Conservation (phyloP, 2,888 invertebrate genomes). For the Geotrupes spiniger region DNA sequence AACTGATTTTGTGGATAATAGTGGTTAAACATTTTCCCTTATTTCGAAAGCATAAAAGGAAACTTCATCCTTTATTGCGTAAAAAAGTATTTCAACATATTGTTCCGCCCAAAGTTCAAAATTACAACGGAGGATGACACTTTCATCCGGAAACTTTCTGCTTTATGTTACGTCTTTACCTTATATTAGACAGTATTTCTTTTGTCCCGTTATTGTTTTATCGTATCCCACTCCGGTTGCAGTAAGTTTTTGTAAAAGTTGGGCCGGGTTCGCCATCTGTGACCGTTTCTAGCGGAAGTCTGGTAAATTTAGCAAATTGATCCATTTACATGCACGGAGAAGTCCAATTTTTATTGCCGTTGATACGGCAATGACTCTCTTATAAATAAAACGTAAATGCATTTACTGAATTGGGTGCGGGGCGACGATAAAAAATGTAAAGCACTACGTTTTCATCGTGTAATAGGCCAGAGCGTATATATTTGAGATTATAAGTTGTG, state of each 20-base stretch:
- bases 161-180: conserved; percentile 6
- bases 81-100: background rate
- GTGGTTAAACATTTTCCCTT: no score
- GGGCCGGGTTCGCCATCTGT: conserved; percentile 21
- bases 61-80: no score
- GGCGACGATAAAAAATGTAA: background rate
- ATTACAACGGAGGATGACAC: conserved; percentile 2
- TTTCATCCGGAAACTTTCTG: conserved; percentile 5
- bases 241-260: conserved; percentile 23
- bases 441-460: background rate
- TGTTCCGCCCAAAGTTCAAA: background rate
- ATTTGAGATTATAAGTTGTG: no score
- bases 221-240: conserved; percentile 15
- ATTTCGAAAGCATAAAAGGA: no score
- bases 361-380: conserved; percentile 4
- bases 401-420: background rate
- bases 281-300: conserved; percentile 15
- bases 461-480: no score
- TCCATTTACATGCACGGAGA: conserved; percentile 25
- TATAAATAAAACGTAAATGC: conserved; percentile 4
- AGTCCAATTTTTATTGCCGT: conserved; percentile 4
- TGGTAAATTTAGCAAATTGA: conserved; percentile 21
- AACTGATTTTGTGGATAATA: no score
- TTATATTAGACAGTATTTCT: conserved; percentile 7
- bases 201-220: conserved; percentile 19